phyloP scores from a whole-genome alignment of 2,797 vertebrate genomes.

The Moxostoma hubbsi region DNA sequence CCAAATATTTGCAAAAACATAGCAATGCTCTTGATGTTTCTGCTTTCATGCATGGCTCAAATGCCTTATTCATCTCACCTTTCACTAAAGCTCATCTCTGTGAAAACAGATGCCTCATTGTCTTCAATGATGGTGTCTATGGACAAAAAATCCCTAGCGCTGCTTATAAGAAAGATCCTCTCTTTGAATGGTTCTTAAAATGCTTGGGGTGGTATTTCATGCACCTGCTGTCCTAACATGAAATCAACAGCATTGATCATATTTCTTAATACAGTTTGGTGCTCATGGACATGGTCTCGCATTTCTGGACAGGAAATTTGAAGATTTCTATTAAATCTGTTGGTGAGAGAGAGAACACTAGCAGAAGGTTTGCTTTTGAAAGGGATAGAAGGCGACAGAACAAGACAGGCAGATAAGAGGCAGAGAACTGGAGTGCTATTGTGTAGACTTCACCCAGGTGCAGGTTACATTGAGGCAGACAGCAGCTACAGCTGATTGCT shows the following conservation, averaged over 20 bases:
- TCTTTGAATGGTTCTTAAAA: slow-evolving; percentile 45
- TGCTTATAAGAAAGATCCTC: slow-evolving; percentile 38
- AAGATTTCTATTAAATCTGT: slow-evolving; percentile 35
- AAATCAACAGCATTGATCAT: slow-evolving; percentile 46
- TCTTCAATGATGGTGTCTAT: slow-evolving; percentile 21
- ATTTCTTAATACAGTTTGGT: slow-evolving; percentile 55
- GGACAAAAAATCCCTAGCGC: slow-evolving; percentile 30
- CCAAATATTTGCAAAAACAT: too few species aligned
- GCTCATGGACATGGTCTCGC: slow-evolving; percentile 56
- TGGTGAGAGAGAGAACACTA: slow-evolving; percentile 31
- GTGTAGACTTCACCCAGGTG: slow-evolving; percentile 68
- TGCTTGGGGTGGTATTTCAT: slow-evolving; percentile 9
- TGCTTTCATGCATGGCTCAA: neutral
- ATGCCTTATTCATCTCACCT: neutral
- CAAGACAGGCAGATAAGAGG: slow-evolving; percentile 3
- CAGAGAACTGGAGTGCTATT: slow-evolving; percentile 48
- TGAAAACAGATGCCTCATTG: neutral
- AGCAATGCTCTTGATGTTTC: neutral
- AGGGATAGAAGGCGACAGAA: slow-evolving; percentile 18
- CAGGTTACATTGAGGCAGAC: slow-evolving; percentile 62
- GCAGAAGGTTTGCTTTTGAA: slow-evolving; percentile 1
- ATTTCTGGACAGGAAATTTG: slow-evolving; percentile 57
- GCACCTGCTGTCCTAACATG: slow-evolving; percentile 47
- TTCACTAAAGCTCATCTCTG: neutral
- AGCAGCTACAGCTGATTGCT: slow-evolving; percentile 64